Evolutionary conservation across 2,888 invertebrate genomes (phyloP), one percentile per base, ranked within the genome.

Genomic region (Hypomecis punctinalis): DNA sequence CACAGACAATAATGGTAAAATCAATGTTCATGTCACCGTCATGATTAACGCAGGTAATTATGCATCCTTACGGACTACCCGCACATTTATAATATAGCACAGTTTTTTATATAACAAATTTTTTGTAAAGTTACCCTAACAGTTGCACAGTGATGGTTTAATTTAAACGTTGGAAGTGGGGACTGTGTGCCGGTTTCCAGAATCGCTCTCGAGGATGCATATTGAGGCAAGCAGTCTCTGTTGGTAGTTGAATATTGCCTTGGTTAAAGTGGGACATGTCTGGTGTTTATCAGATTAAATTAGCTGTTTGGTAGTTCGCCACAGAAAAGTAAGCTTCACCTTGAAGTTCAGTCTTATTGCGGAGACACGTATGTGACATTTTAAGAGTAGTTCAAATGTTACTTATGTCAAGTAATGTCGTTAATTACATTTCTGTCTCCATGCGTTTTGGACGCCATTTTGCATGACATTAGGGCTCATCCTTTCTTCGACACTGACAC

Each of bases 1-100:
- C 75, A 95, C 96, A 74, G 95, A 95, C 88, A 93, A 96, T 92
- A 97, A 97, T 94, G 97, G 97, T 86, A 97, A 97, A 94, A 97
- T 96, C 93, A 97, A 96, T 94, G 97, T 96, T 88, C 96, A 96
- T 94, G 97, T 97, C 86, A 96, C 97, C 86, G 97, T 97, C 90
- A 95, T 97, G 93, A 97, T 97, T 83, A 96, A 96, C 85, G 95
- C 96, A 78, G 95, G 95, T 86, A 91, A 93, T 89, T 92, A 92
- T 92, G 91, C 93, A 91, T 93, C 92, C 91, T 88, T 91, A 89
- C 83, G 87, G 86, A 88, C 81, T 66, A 65, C 66, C 40, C 48
- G 76, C 75, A 75, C 77, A 76, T 69, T 23, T 66, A 66, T 61
- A 67, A 69, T 71, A 72, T 69, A 79, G 86, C 85, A 86, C 85